These are phyloP conservation scores for Caenorhabditis japonica DNA, from an alignment of 2,888 invertebrate species.

Conservation along the genomic window DNA sequence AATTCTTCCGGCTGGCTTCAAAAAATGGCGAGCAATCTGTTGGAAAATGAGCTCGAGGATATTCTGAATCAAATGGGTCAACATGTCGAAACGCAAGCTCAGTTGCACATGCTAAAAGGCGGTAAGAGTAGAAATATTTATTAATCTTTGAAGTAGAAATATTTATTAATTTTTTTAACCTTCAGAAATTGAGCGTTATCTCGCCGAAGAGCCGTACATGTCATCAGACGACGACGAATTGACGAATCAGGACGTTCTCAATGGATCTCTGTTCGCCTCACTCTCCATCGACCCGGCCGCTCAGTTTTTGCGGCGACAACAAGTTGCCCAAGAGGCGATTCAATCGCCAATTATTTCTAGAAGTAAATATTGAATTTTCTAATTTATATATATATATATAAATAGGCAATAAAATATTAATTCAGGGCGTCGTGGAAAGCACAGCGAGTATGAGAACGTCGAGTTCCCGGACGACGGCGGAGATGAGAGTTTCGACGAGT, in stretches of 20 bases:
- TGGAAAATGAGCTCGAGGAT: constrained; percentile 43
- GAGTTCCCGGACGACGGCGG: constrained; percentile 26
- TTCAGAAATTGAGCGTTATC: constrained; percentile 32
- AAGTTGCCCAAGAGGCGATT: constrained; percentile 2
- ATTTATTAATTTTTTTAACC: background rate
- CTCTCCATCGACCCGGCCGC: constrained; percentile 30
- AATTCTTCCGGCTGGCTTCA: background rate
- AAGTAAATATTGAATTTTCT: constrained; percentile 4
- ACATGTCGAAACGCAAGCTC: constrained; percentile 9
- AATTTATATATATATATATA: background rate
- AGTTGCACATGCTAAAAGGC: constrained; percentile 22
- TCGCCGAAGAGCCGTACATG: constrained; percentile 15
- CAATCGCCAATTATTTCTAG: constrained; percentile 42
- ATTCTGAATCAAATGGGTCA: constrained; percentile 43
- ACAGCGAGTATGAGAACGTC: constrained; percentile 23
- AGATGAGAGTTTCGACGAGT: constrained; percentile 10
- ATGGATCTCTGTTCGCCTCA: constrained; percentile 34
- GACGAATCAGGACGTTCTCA: constrained; percentile 8
- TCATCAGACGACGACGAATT: background rate
- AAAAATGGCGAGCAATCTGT: constrained; percentile 31
- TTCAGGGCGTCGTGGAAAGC: constrained; percentile 23
- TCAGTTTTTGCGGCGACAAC: constrained; percentile 7
- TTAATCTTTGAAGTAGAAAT: background rate
- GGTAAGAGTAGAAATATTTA: constrained; percentile 13
- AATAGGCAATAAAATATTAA: background rate